Conservation (phyloP, 1,140 invertebrate species). For the Drosophila biarmipes region DNA sequence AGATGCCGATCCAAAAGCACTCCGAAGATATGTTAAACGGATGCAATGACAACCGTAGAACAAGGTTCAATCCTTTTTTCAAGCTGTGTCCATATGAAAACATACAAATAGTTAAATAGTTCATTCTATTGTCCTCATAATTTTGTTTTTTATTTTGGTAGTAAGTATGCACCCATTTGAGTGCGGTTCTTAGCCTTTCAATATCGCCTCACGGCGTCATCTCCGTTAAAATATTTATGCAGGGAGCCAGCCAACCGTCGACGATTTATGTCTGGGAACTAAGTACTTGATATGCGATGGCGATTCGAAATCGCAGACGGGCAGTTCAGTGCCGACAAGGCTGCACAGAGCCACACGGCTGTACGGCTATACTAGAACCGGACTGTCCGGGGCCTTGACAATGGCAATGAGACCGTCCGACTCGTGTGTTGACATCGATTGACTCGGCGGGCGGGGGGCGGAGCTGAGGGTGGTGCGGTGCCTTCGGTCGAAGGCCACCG, state of each 20-base stretch:
- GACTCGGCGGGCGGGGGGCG: slow-evolving; percentile 39
- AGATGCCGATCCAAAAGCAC: too few relatives aligned
- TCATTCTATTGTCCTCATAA: too few relatives aligned
- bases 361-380: slow-evolving; percentile 6
- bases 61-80: too few relatives aligned
- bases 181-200: not conserved
- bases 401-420: slow-evolving; percentile 59
- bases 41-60: too few relatives aligned
- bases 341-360: not conserved
- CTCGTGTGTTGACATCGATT: slow-evolving; percentile 74
- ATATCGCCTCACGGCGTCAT: slow-evolving; percentile 19
- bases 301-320: slow-evolving; percentile 55
- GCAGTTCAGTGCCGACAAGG: slow-evolving; percentile 23
- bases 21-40: too few relatives aligned
- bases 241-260: slow-evolving; percentile 7
- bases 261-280: slow-evolving; percentile 56
- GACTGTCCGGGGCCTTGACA: slow-evolving; percentile 59
- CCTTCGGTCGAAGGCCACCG: slow-evolving; percentile 22
- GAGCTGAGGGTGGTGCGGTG: not conserved
- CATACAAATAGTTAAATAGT: too few relatives aligned
- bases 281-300: slow-evolving; percentile 51
- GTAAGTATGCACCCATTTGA: not conserved
- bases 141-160: too few relatives aligned
- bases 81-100: too few relatives aligned
- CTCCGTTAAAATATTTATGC: slow-evolving; percentile 33